Evolutionary conservation across 2,888 invertebrate species (phyloP).

Genomic region (Mactromeris polynyma): DNA sequence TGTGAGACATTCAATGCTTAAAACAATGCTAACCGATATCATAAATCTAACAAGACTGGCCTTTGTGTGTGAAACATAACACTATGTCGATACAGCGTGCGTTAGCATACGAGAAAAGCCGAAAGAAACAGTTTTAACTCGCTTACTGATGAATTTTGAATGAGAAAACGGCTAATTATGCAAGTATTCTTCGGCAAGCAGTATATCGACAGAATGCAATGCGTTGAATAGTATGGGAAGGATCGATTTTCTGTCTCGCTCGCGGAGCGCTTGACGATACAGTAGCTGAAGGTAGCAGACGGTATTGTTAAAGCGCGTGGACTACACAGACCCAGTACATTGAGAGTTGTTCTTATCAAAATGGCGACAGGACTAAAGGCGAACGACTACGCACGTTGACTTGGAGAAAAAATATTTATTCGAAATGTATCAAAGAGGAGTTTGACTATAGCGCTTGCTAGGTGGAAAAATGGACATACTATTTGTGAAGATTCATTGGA

Average conservation of each 20-base stretch:
- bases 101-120: slow-evolving; percentile 50
- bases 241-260: slow-evolving; percentile 63
- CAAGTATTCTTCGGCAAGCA: slow-evolving; percentile 65
- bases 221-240: slow-evolving; percentile 41
- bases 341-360: slow-evolving; percentile 45
- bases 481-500: neutral
- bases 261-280: slow-evolving; percentile 56
- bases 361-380: slow-evolving; percentile 37
- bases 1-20: slow-evolving; percentile 2
- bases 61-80: slow-evolving; percentile 27
- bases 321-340: slow-evolving; percentile 34
- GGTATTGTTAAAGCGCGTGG: slow-evolving; percentile 52
- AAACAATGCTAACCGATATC: neutral
- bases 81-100: slow-evolving; percentile 6
- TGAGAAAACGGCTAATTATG: slow-evolving; percentile 77
- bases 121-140: slow-evolving; percentile 69
- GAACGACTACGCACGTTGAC: slow-evolving; percentile 12
- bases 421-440: neutral
- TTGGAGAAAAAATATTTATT: neutral
- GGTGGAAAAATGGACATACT: neutral
- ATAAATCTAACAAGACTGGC: slow-evolving; percentile 38
- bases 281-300: slow-evolving; percentile 35
- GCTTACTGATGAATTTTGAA: slow-evolving; percentile 75
- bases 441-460: neutral
- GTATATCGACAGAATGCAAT: slow-evolving; percentile 42